Evolutionary conservation across 2,888 invertebrate species (phyloP), one percentile per base, ranked within the genome.

Genomic region (Ochlodes sylvanus): DNA sequence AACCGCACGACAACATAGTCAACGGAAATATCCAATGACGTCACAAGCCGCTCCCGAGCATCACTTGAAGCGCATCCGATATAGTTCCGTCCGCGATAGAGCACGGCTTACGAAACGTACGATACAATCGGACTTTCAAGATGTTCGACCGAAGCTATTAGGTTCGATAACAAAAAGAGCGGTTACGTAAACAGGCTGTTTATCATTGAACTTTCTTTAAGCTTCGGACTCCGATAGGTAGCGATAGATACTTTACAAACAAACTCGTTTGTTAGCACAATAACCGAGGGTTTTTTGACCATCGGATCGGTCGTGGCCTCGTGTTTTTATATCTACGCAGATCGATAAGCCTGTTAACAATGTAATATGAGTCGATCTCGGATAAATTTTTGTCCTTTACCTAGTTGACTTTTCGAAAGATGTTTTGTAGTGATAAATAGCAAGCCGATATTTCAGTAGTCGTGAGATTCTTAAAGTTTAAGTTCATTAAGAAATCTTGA

Each of bases 41-140:
- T 50, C 50, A 54, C 27, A 54, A 19, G 14, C 52, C 54, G 54
- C 54, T 54, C 4, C 32, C 21, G 54, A 32, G 68, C 21, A 61
- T 73, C 56, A 70, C 77, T 79, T 77, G 70, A 50, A 62, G 76
- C 73, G 44, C 70, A 69, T 71, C 72, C 75, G 78, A 80, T 83
- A 79, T 72, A 82, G 80, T 83, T 78, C 75, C 63, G 77, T 75
- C 77, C 79, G 83, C 79, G 80, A 86, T 86, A 84, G 78, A 74
- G 79, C 78, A 84, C 80, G 79, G 73, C 83, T 90, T 90, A 90
- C 87, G 89, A 88, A 87, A 90, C 77, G 66, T 57, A 73, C 78
- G 90, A 90, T 90, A 88, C 77, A 77, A 90, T 90, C 88, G 73
- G 75, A 81, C 84, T 86, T 84, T 85, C 84, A 80, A 89, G 89